Evolutionary conservation across 1,140 invertebrate genomes (phyloP).

Genomic region (Cotesia vestalis): DNA sequence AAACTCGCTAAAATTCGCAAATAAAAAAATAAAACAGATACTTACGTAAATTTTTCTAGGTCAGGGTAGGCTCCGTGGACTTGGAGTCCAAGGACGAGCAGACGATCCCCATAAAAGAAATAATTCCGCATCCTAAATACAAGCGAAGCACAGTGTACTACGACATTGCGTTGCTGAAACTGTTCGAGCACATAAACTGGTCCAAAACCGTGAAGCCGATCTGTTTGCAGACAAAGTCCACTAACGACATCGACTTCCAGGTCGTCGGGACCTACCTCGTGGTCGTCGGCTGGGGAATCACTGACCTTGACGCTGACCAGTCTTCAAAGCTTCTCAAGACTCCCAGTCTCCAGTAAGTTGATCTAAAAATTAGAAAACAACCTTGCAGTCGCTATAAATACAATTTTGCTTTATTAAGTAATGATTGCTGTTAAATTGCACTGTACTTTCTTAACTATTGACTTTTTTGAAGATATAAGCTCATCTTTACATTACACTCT

Average conservation of each 20-base stretch:
- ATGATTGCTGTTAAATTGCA: too few species aligned
- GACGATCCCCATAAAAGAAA: slow-evolving; percentile 47
- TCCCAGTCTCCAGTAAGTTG: slow-evolving; percentile 48
- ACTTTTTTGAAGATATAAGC: too few species aligned
- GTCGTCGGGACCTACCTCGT: slow-evolving; percentile 42
- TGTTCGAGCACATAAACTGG: slow-evolving; percentile 50
- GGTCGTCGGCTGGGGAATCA: slow-evolving; percentile 58
- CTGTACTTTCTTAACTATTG: too few species aligned
- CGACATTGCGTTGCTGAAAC: slow-evolving; percentile 66
- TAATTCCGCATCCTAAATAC: slow-evolving; percentile 61
- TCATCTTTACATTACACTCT: too few species aligned
- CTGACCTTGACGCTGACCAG: slow-evolving; percentile 35
- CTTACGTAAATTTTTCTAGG: slow-evolving; percentile 41
- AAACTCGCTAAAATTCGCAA: too few species aligned
- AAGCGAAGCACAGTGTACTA: slow-evolving; percentile 58
- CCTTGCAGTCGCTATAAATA: too few species aligned
- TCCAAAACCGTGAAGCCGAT: slow-evolving; percentile 57
- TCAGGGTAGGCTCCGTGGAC: slow-evolving; percentile 55
- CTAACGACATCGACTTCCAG: slow-evolving; percentile 41
- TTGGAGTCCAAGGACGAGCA: slow-evolving; percentile 46
- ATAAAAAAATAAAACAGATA: not conserved
- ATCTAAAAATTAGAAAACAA: too few species aligned
- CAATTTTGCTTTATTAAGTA: too few species aligned
- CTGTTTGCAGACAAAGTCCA: slow-evolving; percentile 58
- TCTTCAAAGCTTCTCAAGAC: slow-evolving; percentile 50